Conservation (phyloP, 2,888 invertebrate genomes). For the Chromoteleia sp. region DNA sequence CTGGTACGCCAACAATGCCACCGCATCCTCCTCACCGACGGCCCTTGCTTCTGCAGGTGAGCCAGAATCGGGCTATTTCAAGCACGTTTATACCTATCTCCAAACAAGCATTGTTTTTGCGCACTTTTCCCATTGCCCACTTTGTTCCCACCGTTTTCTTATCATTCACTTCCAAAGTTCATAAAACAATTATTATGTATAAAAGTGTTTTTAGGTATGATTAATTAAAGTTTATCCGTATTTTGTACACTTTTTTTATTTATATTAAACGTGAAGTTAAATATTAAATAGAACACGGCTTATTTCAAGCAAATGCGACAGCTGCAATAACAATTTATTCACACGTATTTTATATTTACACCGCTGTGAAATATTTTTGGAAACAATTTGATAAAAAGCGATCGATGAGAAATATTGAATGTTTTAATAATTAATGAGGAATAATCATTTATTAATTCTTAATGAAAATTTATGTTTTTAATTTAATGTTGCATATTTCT, state of each 20-base stretch:
- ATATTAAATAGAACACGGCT: too few species aligned
- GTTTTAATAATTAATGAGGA: too few species aligned
- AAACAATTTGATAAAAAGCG: too few species aligned
- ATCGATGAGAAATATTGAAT: too few species aligned
- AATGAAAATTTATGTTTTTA: too few species aligned
- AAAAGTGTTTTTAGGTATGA: too few species aligned
- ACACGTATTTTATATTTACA: constrained; percentile 15
- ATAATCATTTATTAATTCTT: too few species aligned
- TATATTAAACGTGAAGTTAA: too few species aligned
- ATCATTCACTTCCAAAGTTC: neutral
- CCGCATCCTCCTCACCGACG: constrained; percentile 88
- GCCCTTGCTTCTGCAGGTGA: constrained; percentile 95
- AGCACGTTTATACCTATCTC: constrained; percentile 66
- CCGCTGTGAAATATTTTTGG: neutral
- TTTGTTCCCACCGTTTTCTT: neutral
- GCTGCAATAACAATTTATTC: constrained; percentile 15
- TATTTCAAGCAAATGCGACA: neutral
- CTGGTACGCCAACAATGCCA: constrained; percentile 82
- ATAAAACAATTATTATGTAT: neutral
- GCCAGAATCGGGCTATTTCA: constrained; percentile 84
- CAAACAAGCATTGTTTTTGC: constrained; percentile 14
- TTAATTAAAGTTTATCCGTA: too few species aligned
- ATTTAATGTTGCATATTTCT: too few species aligned
- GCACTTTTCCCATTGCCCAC: constrained; percentile 23
- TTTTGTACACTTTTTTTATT: too few species aligned